Conservation (phyloP, 2,113 vertebrate species). For the Reinhardtius hippoglossoides region DNA sequence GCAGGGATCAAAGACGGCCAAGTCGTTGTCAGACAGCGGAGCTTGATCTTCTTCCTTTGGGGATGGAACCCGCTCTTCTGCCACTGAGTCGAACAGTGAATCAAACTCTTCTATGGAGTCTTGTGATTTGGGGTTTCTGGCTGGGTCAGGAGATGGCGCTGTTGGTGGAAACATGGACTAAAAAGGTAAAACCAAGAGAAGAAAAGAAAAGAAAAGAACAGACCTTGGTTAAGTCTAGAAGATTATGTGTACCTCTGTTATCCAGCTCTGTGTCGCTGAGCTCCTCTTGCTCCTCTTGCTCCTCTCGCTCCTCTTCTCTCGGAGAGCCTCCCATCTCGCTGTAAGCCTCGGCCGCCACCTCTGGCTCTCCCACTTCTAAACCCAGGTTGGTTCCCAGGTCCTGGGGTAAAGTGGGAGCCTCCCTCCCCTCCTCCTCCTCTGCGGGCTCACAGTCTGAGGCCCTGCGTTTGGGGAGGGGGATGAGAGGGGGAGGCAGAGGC, state of each 20-base stretch:
- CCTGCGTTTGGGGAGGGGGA: constrained; percentile 82
- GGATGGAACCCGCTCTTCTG: constrained; percentile 57
- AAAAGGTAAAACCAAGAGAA: background rate
- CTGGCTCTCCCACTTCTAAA: constrained; percentile 79
- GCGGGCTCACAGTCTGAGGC: constrained; percentile 74
- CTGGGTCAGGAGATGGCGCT: constrained; percentile 50
- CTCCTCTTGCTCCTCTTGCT: constrained; percentile 37
- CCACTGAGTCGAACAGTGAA: constrained; percentile 77
- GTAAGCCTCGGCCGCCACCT: constrained; percentile 80
- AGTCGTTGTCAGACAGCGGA: constrained; percentile 84
- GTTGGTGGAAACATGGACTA: constrained; percentile 5
- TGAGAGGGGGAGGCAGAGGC: constrained; percentile 86
- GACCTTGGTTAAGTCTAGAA: background rate
- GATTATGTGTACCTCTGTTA: constrained; percentile 48
- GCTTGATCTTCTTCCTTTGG: constrained; percentile 65
- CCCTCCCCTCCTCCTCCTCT: constrained; percentile 81
- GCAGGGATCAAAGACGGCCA: constrained; percentile 92
- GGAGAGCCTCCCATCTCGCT: constrained; percentile 73
- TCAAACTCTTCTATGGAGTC: constrained; percentile 79
- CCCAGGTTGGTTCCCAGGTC: constrained; percentile 81
- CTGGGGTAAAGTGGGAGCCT: constrained; percentile 77
- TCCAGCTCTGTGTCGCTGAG: constrained; percentile 58
- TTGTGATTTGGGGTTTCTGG: constrained; percentile 42
- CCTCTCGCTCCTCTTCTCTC: constrained; percentile 52
- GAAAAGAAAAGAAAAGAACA: background rate